Percentiles rank a stretch among this genome's conserved stretches.
Evolutionary conservation across 2,113 vertebrate genomes (phyloP).

Genomic region (Aplodontia rufa): DNA sequence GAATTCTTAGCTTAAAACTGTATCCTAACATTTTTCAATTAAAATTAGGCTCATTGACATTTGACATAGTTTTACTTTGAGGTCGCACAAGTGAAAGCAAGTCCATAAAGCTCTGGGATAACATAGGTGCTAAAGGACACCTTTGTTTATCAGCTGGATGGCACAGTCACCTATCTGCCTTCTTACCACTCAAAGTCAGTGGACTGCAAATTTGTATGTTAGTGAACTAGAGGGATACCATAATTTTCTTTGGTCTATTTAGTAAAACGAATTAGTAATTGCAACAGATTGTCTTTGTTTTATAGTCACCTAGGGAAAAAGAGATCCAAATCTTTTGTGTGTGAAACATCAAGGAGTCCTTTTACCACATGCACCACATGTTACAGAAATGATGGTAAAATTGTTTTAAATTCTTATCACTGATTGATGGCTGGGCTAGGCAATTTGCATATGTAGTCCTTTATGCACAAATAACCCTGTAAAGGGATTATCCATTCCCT

Average conservation of each 20-base stretch:
- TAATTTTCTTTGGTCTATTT: not conserved
- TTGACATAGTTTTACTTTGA: constrained; percentile 44
- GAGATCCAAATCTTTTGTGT: not conserved
- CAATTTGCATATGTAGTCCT: not conserved
- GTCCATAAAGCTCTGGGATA: not conserved
- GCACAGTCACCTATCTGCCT: not conserved
- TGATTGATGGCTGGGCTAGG: not conserved
- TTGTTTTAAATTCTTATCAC: not conserved
- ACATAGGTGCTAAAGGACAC: not conserved
- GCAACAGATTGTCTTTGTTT: not conserved
- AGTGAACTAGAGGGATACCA: not conserved
- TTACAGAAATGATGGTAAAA: not conserved
- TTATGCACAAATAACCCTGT: not conserved
- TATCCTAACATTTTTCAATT: not conserved
- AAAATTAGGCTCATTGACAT: not conserved
- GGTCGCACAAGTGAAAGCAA: not conserved
- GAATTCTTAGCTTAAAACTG: not conserved
- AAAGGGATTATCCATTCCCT: not conserved
- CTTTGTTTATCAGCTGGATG: not conserved
- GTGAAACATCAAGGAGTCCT: not conserved
- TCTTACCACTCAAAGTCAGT: not conserved
- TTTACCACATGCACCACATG: not conserved
- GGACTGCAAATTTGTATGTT: not conserved
- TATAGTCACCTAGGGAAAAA: constrained; percentile 11
- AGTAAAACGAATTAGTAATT: constrained; percentile 3